Evolutionary conservation across 2,888 invertebrate species (phyloP).

Genomic region (Lacanobia oleracea): DNA sequence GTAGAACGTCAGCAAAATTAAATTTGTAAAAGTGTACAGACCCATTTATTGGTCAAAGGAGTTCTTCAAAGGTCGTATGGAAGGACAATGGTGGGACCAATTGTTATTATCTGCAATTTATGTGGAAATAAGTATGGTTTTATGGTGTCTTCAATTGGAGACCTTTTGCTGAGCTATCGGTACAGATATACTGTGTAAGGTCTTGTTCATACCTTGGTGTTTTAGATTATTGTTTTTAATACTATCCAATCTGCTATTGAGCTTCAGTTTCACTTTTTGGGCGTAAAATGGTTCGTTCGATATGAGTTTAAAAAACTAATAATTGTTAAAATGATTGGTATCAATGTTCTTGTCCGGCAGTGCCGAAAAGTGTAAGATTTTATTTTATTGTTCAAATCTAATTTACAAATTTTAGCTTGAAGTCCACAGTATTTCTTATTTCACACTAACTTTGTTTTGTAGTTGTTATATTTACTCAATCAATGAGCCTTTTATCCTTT

Average conservation of each 20-base stretch:
- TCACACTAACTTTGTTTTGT: too few species aligned
- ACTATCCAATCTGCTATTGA: neutral
- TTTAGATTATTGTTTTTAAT: neutral
- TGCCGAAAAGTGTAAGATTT: neutral
- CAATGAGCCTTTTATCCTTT: too few species aligned
- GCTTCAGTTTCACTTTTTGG: neutral
- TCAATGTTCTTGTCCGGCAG: neutral
- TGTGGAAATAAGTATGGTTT: conserved; percentile 76
- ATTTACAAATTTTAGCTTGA: neutral
- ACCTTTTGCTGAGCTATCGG: conserved; percentile 64
- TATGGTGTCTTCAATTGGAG: conserved; percentile 73
- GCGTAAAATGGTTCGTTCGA: neutral
- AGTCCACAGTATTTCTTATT: neutral
- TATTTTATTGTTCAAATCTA: neutral
- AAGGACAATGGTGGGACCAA: conserved; percentile 71
- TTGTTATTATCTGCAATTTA: conserved; percentile 79
- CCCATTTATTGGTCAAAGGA: conserved; percentile 63
- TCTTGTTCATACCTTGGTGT: conserved; percentile 14
- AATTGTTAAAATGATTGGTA: neutral
- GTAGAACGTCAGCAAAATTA: conserved; percentile 56
- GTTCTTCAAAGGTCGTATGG: conserved; percentile 72
- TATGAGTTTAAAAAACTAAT: neutral
- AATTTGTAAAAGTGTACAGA: conserved; percentile 56
- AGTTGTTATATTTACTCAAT: too few species aligned
- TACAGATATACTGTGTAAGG: conserved; percentile 62